These are phyloP conservation scores for Melanotaenia parkinsoni DNA, from an alignment of 2,797 vertebrate genomes.

Conservation along the genomic window DNA sequence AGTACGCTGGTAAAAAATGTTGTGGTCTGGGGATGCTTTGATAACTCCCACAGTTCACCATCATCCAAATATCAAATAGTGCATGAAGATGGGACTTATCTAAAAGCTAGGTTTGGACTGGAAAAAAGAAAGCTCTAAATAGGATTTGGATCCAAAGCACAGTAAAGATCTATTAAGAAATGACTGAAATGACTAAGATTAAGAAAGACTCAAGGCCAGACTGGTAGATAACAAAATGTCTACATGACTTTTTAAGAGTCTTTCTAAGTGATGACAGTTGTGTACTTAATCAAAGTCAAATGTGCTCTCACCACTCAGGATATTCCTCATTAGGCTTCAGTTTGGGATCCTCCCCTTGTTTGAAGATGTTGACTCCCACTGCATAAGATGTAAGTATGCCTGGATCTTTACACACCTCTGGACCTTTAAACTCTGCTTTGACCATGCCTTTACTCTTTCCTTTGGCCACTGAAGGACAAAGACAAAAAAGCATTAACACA, in stretches of 20 bases:
- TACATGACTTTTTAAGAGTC: not conserved
- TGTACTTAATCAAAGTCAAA: not conserved
- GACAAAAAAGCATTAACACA: not conserved
- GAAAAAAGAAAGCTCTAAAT: not conserved
- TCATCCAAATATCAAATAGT: not conserved
- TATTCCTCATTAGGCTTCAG: constrained; percentile 86
- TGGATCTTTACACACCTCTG: constrained; percentile 92
- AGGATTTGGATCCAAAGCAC: no score
- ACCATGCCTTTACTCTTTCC: constrained; percentile 83
- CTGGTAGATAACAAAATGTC: not conserved
- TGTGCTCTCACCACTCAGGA: constrained; percentile 87
- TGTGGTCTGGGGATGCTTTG: not conserved
- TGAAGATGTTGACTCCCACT: constrained; percentile 90
- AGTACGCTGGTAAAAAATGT: not conserved
- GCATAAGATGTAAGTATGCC: constrained; percentile 84
- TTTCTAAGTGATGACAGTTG: not conserved
- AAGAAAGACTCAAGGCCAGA: no score
- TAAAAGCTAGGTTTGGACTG: no score
- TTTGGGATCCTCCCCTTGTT: constrained; percentile 88
- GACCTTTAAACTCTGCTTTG: constrained; percentile 83
- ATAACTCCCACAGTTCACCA: not conserved
- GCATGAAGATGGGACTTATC: not conserved
- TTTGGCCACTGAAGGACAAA: constrained; percentile 77
- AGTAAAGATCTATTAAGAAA: no score
- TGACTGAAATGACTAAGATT: no score